A percentile compares a stretch with the other conserved stretches of the same genome.
Evolutionary conservation across 2,888 invertebrate species (phyloP).

Genomic region (Aspidapion aeneum): DNA sequence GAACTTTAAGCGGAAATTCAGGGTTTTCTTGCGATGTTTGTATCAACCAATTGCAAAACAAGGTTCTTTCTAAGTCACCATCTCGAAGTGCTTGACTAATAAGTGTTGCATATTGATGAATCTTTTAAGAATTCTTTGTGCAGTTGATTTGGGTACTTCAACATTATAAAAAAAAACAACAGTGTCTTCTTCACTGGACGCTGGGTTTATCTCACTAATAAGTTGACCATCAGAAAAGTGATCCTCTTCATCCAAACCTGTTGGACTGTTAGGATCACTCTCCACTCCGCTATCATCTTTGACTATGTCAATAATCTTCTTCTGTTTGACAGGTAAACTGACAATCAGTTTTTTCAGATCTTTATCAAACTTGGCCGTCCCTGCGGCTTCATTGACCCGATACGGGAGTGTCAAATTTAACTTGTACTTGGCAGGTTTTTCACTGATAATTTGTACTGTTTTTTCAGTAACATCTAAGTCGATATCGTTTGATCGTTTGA

Average conservation of each 20-base stretch:
- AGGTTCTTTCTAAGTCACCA: too few relatives aligned
- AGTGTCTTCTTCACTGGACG: not conserved
- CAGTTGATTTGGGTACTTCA: too few relatives aligned
- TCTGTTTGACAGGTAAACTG: slow-evolving; percentile 67
- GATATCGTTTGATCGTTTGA: slow-evolving; percentile 75
- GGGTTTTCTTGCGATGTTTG: too few relatives aligned
- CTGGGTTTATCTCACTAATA: slow-evolving; percentile 17
- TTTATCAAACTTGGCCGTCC: slow-evolving; percentile 86
- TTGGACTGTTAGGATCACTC: slow-evolving; percentile 60
- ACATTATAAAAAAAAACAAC: too few relatives aligned
- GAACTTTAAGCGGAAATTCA: too few relatives aligned
- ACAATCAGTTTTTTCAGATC: slow-evolving; percentile 69
- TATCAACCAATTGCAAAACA: too few relatives aligned
- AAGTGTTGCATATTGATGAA: too few relatives aligned
- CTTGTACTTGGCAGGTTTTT: slow-evolving; percentile 80
- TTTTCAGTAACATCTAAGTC: slow-evolving; percentile 78
- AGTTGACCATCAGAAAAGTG: slow-evolving; percentile 12
- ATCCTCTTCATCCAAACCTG: slow-evolving; percentile 12
- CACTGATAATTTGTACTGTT: slow-evolving; percentile 66
- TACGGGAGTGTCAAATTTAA: slow-evolving; percentile 78
- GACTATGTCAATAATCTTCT: slow-evolving; percentile 30
- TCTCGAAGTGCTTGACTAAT: too few relatives aligned
- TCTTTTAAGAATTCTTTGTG: too few relatives aligned
- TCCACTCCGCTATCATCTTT: slow-evolving; percentile 76
- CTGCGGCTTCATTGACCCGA: slow-evolving; percentile 72